Base-by-base conservation (phyloP, 2,113 vertebrate species). In the Accipiter cooperii region DNA sequence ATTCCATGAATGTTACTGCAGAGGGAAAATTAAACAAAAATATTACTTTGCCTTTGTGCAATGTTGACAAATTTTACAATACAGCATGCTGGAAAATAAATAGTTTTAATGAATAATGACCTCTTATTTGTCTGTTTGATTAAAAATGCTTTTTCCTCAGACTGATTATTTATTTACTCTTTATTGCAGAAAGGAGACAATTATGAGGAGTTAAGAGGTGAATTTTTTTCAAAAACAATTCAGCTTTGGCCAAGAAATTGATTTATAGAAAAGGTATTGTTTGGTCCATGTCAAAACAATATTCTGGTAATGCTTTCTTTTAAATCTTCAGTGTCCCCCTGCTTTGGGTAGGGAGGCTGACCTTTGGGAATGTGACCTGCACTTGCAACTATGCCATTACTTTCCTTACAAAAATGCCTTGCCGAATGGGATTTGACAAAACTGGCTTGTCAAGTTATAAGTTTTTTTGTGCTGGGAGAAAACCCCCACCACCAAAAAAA, bases 401-500 rank as follows among this genome's bases (percentile, higher is more conserved):
- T 40, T 58, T 84, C 17, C n/a, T 86, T 81, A 70, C 10, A 1
- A 4, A 89, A 90, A 47, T 49, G 17, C 8, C 51, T 68, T 52
- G 54, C 4, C 0, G 5, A 64, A 12, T 9, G 5, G 3, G 34
- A 15, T 61, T 89, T 90, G 44, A 46, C 8, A 57, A 76, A 88
- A 63, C 9, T 47, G 7, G 71, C 63, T 84, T 49, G 8, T 54
- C 19, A 78, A 42, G 5, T 51, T 68, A 24, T 8, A 57, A 46
- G 9, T 3, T n/a, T 70, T 73, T 71, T 49, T 61, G 4, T 40
- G 10, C 29, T 2, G 3, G 10, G 25, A 17, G 61, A 36, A 17
- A 17, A 36, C 0, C 0, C 20, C 9, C 12, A 21, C 9, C 10
- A 60, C 1, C 12, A 52, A 81, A 58, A 6, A 75, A 9, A 57